Evolutionary conservation across 64 coral and sea anemone genomes (phyloP), one percentile per base, ranked within the genome.

Genomic region (Dendronephthya gigantea): DNA sequence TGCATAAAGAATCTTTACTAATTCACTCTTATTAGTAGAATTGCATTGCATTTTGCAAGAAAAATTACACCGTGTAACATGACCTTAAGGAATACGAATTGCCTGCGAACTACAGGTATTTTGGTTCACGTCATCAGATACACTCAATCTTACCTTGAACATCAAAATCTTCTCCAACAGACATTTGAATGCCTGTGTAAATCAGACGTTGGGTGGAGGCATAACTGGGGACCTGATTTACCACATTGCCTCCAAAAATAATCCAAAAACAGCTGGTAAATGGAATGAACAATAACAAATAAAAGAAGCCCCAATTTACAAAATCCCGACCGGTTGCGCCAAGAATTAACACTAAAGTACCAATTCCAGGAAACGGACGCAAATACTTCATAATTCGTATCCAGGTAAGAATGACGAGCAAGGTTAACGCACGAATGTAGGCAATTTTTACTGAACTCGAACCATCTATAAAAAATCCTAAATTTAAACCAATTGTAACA

Each of bases 241-340:
- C 15, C 9, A 33, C 25, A 3, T 34, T 36, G 25, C 72, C 72
- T 0, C 72, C 72, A 19, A 79, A 79, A 36, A 79, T 79, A 9
- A 79, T 79, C 72, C 72, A 79, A 19, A 79, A 79, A 79, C 72
- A 33, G 15, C 19, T 16, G 0, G 72, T 79, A 35, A 79, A 79
- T 7, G 72, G 72, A 0, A 79, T 35, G 36, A 79, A 79, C 9
- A 79, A 39, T 0, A 79, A 29, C 15, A 79, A 16, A 35, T 37
- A 79, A 33, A 79, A 79, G 32, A 79, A 79, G 19, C 72, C 72
- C 72, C 72, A 79, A 19, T 29, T 79, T 15, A 79, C 72, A 79
- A 79, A 79, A 35, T 79, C 72, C 1, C 72, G 30, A 79, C 25
- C 72, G 32, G 32, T 79, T 37, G 32, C 72, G 11, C 72, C 72